Evolutionary conservation across 1,140 invertebrate genomes (phyloP).

Genomic region (Galendromus occidentalis): DNA sequence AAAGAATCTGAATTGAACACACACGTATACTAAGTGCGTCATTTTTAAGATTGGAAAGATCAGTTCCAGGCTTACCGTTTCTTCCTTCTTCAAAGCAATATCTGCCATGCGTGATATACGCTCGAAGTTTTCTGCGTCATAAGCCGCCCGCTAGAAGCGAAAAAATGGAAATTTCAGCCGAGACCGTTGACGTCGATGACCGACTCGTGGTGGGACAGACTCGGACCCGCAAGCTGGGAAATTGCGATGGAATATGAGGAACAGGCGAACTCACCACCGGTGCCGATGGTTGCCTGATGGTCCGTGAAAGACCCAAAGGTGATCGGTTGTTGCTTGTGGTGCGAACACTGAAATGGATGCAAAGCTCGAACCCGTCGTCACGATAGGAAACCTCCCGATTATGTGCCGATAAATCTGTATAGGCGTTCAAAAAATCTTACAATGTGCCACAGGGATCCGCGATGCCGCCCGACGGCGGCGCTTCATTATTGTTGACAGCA

Average conservation of each 20-base stretch:
- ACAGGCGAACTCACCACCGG: not conserved
- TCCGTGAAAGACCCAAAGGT: conserved; percentile 10
- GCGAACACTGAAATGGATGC: conserved; percentile 1
- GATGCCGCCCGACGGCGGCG: not conserved
- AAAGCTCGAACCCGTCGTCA: not conserved
- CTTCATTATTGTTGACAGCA: not conserved
- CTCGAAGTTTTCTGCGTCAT: conserved; percentile 9
- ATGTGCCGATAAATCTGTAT: not conserved
- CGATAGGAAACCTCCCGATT: not conserved
- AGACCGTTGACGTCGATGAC: too few species aligned
- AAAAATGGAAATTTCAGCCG: not conserved
- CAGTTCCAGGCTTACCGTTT: not conserved
- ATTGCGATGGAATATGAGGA: too few species aligned
- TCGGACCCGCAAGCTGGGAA: too few species aligned
- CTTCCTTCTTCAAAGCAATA: conserved; percentile 7
- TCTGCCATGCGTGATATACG: conserved; percentile 1
- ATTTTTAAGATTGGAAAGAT: too few species aligned
- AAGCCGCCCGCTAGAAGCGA: not conserved
- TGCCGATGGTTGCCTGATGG: conserved; percentile 12
- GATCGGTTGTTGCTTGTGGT: conserved; percentile 6
- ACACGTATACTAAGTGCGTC: too few species aligned
- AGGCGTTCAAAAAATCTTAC: not conserved
- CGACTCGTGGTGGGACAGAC: too few species aligned
- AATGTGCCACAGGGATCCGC: conserved; percentile 7
- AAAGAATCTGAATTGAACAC: too few species aligned